Evolutionary conservation across 2,888 invertebrate genomes (phyloP).

Genomic region (Mythimna ferrago): DNA sequence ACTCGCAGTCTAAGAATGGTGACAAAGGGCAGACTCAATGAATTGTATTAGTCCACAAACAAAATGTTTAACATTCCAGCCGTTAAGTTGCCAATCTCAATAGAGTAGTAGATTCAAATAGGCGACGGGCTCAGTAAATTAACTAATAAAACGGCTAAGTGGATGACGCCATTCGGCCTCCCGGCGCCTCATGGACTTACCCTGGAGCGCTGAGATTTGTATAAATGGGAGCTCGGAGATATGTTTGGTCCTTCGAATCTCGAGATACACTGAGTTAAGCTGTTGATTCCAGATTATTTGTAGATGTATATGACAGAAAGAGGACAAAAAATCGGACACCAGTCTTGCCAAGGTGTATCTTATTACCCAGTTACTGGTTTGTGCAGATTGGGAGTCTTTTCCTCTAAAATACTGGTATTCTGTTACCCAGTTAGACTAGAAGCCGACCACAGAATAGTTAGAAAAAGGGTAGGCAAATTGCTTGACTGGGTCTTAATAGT

Average conservation of each 20-base stretch:
- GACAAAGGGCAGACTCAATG: slow-evolving; percentile 20
- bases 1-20: slow-evolving; percentile 7
- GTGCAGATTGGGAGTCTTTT: too few species aligned
- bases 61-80: slow-evolving; percentile 44
- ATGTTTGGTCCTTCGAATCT: slow-evolving; percentile 11
- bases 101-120: slow-evolving; percentile 44
- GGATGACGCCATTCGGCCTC: slow-evolving; percentile 60
- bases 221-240: slow-evolving; percentile 20
- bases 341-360: too few species aligned
- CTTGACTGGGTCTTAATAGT: background rate
- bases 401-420: too few species aligned
- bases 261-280: too few species aligned
- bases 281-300: too few species aligned
- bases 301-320: too few species aligned
- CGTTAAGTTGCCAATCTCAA: slow-evolving; percentile 54
- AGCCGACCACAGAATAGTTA: too few species aligned
- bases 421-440: too few species aligned
- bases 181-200: slow-evolving; percentile 55
- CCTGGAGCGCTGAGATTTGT: slow-evolving; percentile 28
- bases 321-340: too few species aligned
- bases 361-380: too few species aligned
- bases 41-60: slow-evolving; percentile 37
- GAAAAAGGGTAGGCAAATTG: too few species aligned
- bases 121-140: slow-evolving; percentile 55
- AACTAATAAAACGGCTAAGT: slow-evolving; percentile 64